These are phyloP conservation scores for Lomographa bimaculata DNA, from an alignment of 2,888 invertebrate genomes.

Conservation along the genomic window DNA sequence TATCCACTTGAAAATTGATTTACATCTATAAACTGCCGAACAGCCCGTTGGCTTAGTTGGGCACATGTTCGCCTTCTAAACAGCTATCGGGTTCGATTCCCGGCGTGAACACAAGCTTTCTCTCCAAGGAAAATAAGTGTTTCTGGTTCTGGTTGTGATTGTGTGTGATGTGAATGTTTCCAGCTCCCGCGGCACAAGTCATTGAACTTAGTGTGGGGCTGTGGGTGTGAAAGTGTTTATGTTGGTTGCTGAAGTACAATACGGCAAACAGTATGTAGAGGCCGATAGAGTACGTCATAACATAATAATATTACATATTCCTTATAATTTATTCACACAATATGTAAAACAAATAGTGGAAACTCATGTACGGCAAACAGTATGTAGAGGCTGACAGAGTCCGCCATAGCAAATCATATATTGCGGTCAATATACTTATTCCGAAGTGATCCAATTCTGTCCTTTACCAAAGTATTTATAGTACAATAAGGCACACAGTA, in stretches of 20 bases:
- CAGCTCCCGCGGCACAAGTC: no score
- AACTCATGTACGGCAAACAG: conserved; percentile 89
- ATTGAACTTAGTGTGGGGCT: no score
- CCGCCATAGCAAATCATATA: conserved; percentile 89
- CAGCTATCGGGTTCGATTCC: no score
- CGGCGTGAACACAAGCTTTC: no score
- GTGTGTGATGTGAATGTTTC: no score
- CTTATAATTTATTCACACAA: conserved; percentile 93
- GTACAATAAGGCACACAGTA: conserved; percentile 88
- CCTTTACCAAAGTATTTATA: conserved; percentile 92
- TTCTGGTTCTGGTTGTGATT: no score
- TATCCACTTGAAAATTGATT: conserved; percentile 1
- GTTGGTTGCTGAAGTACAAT: conserved; percentile 88
- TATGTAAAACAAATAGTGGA: conserved; percentile 91
- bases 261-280: conserved; percentile 88
- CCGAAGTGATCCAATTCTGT: conserved; percentile 86
- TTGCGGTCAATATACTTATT: conserved; percentile 94
- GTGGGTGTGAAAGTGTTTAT: no score
- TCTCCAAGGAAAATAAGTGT: no score
- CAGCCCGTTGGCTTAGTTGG: no score
- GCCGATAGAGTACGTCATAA: conserved; percentile 88
- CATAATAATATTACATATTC: no score
- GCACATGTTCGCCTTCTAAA: no score
- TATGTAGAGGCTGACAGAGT: conserved; percentile 88
- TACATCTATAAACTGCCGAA: no score